phyloP scores from a whole-genome alignment of 1,140 invertebrate species.

The Grapholita molesta region DNA sequence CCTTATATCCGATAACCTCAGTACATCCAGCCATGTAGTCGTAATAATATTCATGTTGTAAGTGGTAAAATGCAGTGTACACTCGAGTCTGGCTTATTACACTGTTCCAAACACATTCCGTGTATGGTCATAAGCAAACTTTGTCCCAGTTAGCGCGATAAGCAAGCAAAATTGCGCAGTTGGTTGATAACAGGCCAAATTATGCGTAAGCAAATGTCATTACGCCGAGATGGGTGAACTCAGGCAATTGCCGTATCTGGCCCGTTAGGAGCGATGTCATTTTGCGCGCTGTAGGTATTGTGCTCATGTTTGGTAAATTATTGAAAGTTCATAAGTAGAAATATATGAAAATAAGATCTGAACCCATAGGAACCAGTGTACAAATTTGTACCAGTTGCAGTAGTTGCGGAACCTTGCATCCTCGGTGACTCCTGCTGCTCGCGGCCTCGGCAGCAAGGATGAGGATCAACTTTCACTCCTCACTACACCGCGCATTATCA shows the following conservation, averaged over 20 bases:
- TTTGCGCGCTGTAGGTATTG: not conserved
- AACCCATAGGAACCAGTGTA: too few relatives aligned
- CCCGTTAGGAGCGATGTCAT: not conserved
- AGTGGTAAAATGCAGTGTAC: not conserved
- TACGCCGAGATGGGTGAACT: slow-evolving; percentile 9
- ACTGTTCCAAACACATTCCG: not conserved
- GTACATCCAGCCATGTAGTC: not conserved
- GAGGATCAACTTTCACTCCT: too few relatives aligned
- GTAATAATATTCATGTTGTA: not conserved
- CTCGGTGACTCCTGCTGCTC: too few relatives aligned
- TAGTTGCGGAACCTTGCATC: too few relatives aligned
- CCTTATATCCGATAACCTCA: too few relatives aligned
- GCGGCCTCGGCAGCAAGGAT: too few relatives aligned
- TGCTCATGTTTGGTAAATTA: not conserved
- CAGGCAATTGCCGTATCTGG: slow-evolving; percentile 7
- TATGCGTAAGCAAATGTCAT: slow-evolving; percentile 16
- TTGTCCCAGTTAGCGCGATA: slow-evolving; percentile 12
- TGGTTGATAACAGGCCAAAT: slow-evolving; percentile 7
- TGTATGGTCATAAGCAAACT: slow-evolving; percentile 7
- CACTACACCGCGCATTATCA: too few relatives aligned
- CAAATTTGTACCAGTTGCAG: too few relatives aligned
- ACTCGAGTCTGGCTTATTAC: not conserved
- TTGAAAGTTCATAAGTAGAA: not conserved
- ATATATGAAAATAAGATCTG: not conserved
- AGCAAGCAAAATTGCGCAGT: slow-evolving; percentile 15